These are phyloP conservation scores for Pemphigus obesinymphae DNA, from an alignment of 1,140 invertebrate species.

Conservation along the genomic window DNA sequence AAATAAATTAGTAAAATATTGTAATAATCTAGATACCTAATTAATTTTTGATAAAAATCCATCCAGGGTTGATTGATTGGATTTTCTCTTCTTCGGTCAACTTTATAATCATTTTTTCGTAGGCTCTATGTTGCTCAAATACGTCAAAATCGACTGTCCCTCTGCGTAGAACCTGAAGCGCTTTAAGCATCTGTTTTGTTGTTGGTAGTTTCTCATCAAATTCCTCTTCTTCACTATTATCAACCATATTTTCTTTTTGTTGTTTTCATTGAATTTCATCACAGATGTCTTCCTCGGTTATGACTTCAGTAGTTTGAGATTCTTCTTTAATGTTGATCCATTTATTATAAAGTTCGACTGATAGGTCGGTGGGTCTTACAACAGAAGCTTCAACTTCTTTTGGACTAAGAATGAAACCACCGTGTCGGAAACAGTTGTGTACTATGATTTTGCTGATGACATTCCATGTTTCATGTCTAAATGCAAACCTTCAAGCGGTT, in stretches of 20 bases:
- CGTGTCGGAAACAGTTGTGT: not conserved
- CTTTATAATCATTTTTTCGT: no score
- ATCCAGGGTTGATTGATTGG: no score
- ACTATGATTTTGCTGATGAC: not conserved
- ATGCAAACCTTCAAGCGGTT: conserved; percentile 28
- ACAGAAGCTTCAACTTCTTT: not conserved
- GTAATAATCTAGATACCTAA: no score
- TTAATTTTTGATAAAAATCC: no score
- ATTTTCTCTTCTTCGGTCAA: no score
- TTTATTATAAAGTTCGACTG: not conserved
- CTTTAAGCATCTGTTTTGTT: not conserved
- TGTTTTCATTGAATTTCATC: not conserved
- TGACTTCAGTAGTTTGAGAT: not conserved
- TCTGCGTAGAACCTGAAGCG: not conserved
- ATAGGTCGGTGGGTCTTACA: not conserved
- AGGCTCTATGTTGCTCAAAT: no score
- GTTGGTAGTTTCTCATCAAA: conserved; percentile 1
- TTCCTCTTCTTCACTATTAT: conserved; percentile 17
- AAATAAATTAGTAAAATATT: no score
- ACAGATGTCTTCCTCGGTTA: conserved; percentile 9
- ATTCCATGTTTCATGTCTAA: conserved; percentile 20
- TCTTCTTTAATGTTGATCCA: not conserved
- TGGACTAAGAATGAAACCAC: not conserved
- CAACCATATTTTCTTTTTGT: not conserved
- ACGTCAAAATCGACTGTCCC: no score